A percentile compares a stretch with the other conserved stretches of the same genome.
These are phyloP conservation scores for Probaryconus sp. DNA, from an alignment of 1,140 invertebrate genomes.

Conservation along the genomic window DNA sequence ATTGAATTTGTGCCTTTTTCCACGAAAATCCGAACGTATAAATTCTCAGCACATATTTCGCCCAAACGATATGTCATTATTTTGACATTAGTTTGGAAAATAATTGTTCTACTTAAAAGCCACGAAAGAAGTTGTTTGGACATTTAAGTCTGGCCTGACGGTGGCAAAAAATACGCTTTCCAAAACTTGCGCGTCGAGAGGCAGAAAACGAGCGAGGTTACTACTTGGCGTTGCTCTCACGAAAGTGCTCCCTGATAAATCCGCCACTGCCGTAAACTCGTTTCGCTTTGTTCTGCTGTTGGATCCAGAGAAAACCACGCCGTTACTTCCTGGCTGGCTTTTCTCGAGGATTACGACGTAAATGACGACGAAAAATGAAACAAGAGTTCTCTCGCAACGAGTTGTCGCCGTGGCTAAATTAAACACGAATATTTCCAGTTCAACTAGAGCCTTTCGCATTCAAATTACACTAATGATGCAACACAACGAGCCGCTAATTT, in stretches of 20 bases:
- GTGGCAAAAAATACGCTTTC: slow-evolving; percentile 36
- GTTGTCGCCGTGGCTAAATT: slow-evolving; percentile 17
- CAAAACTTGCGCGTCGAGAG: slow-evolving; percentile 28
- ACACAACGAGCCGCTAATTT: no score
- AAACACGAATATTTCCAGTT: slow-evolving; percentile 26
- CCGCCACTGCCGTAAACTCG: slow-evolving; percentile 37
- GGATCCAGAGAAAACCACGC: slow-evolving; percentile 21
- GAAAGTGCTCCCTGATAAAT: slow-evolving; percentile 24
- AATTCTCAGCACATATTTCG: slow-evolving; percentile 3
- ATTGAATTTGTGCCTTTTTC: no score
- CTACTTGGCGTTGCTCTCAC: slow-evolving; percentile 21
- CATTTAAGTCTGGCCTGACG: slow-evolving; percentile 19
- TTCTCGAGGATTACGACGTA: slow-evolving; percentile 36
- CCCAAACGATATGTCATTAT: slow-evolving; percentile 26
- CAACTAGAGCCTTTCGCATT: not conserved
- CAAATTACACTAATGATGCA: not conserved
- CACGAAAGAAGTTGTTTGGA: slow-evolving; percentile 24
- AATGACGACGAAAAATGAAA: slow-evolving; percentile 41
- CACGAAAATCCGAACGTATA: not conserved
- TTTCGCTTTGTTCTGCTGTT: slow-evolving; percentile 45
- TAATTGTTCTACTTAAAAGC: slow-evolving; percentile 34
- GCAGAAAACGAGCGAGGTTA: slow-evolving; percentile 28
- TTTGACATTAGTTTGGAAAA: slow-evolving; percentile 17
- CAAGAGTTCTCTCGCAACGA: slow-evolving; percentile 20
- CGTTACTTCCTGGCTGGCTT: slow-evolving; percentile 19